A percentile compares a stretch with the other conserved stretches of the same genome.
phyloP scores from a whole-genome alignment of 2,113 vertebrate genomes.

The Austrofundulus limnaeus region DNA sequence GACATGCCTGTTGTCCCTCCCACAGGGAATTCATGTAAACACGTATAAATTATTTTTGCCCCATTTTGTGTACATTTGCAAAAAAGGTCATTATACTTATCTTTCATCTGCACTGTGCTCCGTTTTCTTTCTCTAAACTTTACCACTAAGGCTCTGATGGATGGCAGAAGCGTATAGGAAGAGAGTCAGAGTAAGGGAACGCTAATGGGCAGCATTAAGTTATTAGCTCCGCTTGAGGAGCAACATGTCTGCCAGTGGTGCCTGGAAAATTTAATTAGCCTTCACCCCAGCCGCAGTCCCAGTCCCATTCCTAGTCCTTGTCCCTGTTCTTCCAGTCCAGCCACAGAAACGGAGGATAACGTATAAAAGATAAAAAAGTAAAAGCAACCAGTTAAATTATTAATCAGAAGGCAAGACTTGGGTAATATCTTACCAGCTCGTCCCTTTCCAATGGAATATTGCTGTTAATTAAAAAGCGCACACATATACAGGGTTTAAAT shows the following conservation, averaged over 20 bases:
- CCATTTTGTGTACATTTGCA: neutral
- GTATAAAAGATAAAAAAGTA: neutral
- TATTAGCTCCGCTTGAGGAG: slow-evolving; percentile 70
- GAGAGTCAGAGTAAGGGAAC: slow-evolving; percentile 38
- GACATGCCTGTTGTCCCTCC: too few species aligned
- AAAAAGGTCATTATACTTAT: slow-evolving; percentile 3
- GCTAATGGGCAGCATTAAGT: slow-evolving; percentile 73
- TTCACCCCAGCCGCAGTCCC: slow-evolving; percentile 35
- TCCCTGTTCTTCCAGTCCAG: slow-evolving; percentile 27
- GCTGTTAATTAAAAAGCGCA: slow-evolving; percentile 1
- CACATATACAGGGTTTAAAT: neutral
- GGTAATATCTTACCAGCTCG: too few species aligned
- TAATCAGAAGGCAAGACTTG: neutral
- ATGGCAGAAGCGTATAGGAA: slow-evolving; percentile 33
- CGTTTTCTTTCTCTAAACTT: slow-evolving; percentile 5
- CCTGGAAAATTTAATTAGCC: slow-evolving; percentile 76
- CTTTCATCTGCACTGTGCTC: slow-evolving; percentile 4
- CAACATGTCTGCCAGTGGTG: slow-evolving; percentile 66
- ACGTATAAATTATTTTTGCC: too few species aligned
- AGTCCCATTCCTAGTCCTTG: slow-evolving; percentile 20
- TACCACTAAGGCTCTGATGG: slow-evolving; percentile 45
- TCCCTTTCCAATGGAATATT: slow-evolving; percentile 1
- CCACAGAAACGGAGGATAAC: neutral
- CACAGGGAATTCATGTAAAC: too few species aligned
- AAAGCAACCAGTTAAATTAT: neutral